Evolutionary conservation across 2,113 vertebrate genomes (phyloP), one percentile per base, ranked within the genome.

Genomic region (Hemiscyllium ocellatum): DNA sequence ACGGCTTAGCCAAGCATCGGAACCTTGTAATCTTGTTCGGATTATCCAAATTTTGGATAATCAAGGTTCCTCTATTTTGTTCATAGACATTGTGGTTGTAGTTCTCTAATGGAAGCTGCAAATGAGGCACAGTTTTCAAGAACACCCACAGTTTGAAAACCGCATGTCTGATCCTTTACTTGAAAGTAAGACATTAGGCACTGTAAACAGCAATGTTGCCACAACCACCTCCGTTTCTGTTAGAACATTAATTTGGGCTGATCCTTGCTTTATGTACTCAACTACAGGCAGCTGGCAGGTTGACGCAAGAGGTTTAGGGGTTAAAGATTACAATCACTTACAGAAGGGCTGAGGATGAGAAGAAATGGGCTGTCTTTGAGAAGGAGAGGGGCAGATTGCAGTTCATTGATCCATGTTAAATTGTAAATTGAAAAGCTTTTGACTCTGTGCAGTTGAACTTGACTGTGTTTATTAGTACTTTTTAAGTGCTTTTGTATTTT

Each of bases 181-280:
- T 83, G 37, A 83, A 83, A 83, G 80, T 47, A 83, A 22, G 80
- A 83, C 47, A 17, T 83, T 83, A 47, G 80, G 80, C 3, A 83
- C 80, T 83, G 80, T 42, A 83, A 83, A 83, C 80, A 83, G 80
- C 80, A 83, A 19, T 83, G 80, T 83, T 83, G 80, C 37, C 80
- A 83, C 80, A 83, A 47, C 80, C 80, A 20, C 80, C 80, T 7
- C 80, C 80, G 80, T 47, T 83, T 83, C 80, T 83, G 80, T 47
- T 83, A n/a, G 37, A 83, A 19, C 80, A 83, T 83, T 83, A 83
- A 83, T 83, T 19, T 83, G 80, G 80, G 80, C 80, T 1, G 37
- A 20, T 83, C 80, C 42, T 83, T 47, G 80, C 80, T 83, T 83
- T 42, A 37, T 83, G 42, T 83, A 83, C 80, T 83, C 37, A 20